Evolutionary conservation across 2,797 vertebrate species (phyloP).

Genomic region (Setipinna tenuifilis): DNA sequence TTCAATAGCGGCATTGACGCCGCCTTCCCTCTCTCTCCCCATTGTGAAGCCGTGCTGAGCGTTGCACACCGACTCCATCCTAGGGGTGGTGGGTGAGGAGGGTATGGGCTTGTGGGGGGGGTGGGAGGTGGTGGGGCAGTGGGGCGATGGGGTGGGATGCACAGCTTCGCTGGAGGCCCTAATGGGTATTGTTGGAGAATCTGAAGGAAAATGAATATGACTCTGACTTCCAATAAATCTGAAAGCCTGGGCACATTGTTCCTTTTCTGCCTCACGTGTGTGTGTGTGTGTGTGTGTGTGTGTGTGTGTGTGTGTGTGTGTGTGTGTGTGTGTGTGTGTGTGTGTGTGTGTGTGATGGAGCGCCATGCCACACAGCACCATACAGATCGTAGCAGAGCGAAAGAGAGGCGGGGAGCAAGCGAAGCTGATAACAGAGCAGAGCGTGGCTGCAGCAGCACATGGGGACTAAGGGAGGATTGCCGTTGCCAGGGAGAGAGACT

Average conservation of each 20-base stretch:
- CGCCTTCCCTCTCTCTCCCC: neutral
- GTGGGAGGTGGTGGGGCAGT: slow-evolving; percentile 32
- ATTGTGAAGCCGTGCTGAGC: slow-evolving; percentile 19
- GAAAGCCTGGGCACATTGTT: slow-evolving; percentile 59
- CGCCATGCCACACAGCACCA: slow-evolving; percentile 49
- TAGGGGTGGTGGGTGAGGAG: neutral
- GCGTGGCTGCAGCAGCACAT: neutral
- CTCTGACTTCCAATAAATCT: slow-evolving; percentile 59
- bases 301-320: too few species aligned
- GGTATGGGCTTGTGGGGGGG: slow-evolving; percentile 5
- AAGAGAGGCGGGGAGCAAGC: neutral
- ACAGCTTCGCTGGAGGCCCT: slow-evolving; percentile 28
- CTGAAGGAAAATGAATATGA: slow-evolving; percentile 54
- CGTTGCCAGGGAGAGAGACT: neutral
- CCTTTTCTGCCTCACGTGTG: slow-evolving; percentile 41
- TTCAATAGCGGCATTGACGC: neutral
- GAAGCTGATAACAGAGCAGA: neutral
- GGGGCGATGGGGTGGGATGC: slow-evolving; percentile 28
- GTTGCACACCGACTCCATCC: neutral
- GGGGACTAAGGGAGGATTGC: neutral
- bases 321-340: too few species aligned
- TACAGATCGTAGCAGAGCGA: slow-evolving; percentile 24
- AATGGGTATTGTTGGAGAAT: slow-evolving; percentile 48
- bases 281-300: too few species aligned
- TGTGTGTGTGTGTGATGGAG: slow-evolving; percentile 47